Evolutionary conservation across 2,888 invertebrate genomes (phyloP).

Genomic region (Phymatocera aterrima): DNA sequence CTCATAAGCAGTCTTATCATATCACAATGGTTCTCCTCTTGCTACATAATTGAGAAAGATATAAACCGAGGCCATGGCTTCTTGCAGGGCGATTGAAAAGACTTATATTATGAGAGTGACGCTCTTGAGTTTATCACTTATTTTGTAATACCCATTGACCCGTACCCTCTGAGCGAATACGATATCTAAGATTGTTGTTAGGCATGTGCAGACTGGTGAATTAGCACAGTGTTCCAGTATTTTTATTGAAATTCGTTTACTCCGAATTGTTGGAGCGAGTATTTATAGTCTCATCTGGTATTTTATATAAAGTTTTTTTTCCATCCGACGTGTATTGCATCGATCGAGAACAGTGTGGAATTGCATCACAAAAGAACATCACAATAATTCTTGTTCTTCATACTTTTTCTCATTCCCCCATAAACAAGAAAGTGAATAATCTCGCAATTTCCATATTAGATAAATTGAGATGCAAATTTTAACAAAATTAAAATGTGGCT

Average conservation of each 20-base stretch:
- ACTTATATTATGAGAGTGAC: not conserved
- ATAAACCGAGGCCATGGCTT: conserved; percentile 11
- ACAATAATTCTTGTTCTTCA: not conserved
- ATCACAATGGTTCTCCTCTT: no score
- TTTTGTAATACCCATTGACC: conserved; percentile 60
- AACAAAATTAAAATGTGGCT: conserved; percentile 50
- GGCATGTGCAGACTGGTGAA: conserved; percentile 7
- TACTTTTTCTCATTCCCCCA: not conserved
- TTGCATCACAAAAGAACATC: no score
- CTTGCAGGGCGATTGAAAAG: not conserved
- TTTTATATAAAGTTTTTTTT: not conserved
- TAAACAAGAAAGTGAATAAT: not conserved
- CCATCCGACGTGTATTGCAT: not conserved
- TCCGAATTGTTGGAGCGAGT: conserved; percentile 1
- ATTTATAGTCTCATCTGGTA: not conserved
- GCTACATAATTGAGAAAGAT: not conserved
- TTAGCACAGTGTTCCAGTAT: conserved; percentile 1
- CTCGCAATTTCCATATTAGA: not conserved
- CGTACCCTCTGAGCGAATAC: conserved; percentile 27
- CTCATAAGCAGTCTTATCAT: no score
- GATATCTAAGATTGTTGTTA: conserved; percentile 23
- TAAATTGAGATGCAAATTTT: conserved; percentile 58
- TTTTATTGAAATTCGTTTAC: not conserved
- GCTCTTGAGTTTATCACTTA: conserved; percentile 58
- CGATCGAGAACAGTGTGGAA: not conserved